Base-by-base conservation (phyloP, 1,140 invertebrate genomes). In the Eupeodes corollae region DNA sequence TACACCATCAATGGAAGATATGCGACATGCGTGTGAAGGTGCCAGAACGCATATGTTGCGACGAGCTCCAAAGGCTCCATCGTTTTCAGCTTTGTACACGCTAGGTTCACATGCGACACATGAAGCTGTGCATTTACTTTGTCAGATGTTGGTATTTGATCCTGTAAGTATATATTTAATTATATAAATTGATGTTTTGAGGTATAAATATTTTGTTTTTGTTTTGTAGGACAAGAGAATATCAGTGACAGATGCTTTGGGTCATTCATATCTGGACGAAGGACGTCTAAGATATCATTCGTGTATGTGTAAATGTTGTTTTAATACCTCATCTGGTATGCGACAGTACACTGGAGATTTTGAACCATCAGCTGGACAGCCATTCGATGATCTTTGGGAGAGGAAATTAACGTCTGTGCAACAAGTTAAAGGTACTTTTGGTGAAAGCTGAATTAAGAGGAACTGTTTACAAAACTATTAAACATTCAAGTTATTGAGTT, bases 221-320 rank as follows among this genome's bases (percentile, higher is more conserved):
- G 13, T 13, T 40, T 35, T 18, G 1, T 67, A 92, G 86, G 86
- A 91, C 58, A 95, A 96, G 71, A 78, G 95, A 62, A 93, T 98
- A 64, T 87, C 83, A 8, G 91, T 97, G 40, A 82, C 88, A 33
- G 88, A 97, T 68, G 95, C 96, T 6, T 74, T 99, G 52, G 84
- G 87, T 48, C 94, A 98, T 76, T 91, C 92, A 12, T 99, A 98
- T 73, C 76, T 99, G 47, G 93, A 98, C 63, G 96, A 99, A 70
- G 96, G 96, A 42, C 79, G 96, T 54, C 77, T 99, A 52, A 80
- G 96, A 57, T 99, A 98, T 73, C 96, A 99, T 73, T 98, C 95
- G 37, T 99, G 96, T 70, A 99, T 99, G 96, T 99, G 96, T 75
- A 88, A 87, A 61, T 99, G 96, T 70, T 99, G 96, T 73, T 88